Percentiles rank a stretch among this genome's conserved stretches.
Conservation (phyloP, 2,888 invertebrate species). For the Lasioglossum lativentre region DNA sequence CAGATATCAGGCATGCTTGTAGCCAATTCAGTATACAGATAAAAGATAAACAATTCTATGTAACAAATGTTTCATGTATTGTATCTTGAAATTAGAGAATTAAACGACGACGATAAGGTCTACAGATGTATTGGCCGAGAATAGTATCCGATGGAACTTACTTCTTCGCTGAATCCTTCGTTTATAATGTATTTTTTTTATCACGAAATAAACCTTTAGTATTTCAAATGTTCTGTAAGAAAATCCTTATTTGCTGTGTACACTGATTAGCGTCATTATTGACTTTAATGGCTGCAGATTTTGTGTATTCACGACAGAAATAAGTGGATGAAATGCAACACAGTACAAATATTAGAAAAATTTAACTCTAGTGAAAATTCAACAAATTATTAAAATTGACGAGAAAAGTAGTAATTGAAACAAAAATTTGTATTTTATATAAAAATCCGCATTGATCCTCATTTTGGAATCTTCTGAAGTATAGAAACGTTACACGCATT, state of each 20-base stretch:
- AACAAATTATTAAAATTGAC: background rate
- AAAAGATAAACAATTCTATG: conserved; percentile 26
- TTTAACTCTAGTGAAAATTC: background rate
- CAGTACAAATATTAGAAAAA: background rate
- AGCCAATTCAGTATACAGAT: conserved; percentile 55
- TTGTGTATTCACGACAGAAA: background rate
- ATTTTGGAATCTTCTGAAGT: conserved; percentile 24
- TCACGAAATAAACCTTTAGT: conserved; percentile 29
- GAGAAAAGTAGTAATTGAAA: background rate
- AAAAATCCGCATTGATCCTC: conserved; percentile 10
- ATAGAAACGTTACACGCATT: background rate
- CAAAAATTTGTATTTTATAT: background rate
- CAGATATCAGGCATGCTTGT: conserved; percentile 40
- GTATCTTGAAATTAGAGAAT: conserved; percentile 17
- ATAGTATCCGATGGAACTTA: conserved; percentile 15
- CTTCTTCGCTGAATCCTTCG: conserved; percentile 14
- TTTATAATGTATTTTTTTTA: conserved; percentile 38
- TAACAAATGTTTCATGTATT: conserved; percentile 20
- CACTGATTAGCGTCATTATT: background rate
- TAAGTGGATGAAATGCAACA: background rate
- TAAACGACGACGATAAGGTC: conserved; percentile 14
- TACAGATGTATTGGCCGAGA: conserved; percentile 8
- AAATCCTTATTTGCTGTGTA: background rate
- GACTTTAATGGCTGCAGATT: background rate
- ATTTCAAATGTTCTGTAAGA: conserved; percentile 7